Evolutionary conservation across 2,888 invertebrate species (phyloP), one percentile per base, ranked within the genome.

Genomic region (Brassicogethes aeneus): DNA sequence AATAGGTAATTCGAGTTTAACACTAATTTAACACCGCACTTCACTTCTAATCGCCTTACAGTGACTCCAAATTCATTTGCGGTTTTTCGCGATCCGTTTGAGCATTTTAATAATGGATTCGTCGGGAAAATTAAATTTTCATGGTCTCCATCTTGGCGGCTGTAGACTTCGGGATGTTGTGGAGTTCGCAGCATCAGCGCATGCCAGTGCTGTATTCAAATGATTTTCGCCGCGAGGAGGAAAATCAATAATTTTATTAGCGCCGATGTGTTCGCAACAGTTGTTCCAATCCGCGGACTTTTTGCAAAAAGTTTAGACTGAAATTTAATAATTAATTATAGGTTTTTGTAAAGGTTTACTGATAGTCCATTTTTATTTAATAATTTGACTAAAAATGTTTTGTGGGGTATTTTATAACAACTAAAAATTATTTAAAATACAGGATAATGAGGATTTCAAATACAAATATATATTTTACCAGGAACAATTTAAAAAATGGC

Each of bases 121-220:
- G 35, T 44, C 44, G 42, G 47, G 46, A 42, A 53, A 57, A 56
- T 55, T 56, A 56, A 56, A 57, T 46, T 50, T 54, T 56, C 48
- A 52, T 52, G 54, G 52, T 56, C 52, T 58, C 63, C 63, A 63
- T 62, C 62, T 62, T 61, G 62, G 61, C 61, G 63, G 61, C 54
- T 51, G 44, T 48, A 51, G 54, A 57, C 52, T 55, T 56, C 54
- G 54, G 53, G 55, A 55, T 55, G 57, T 55, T 59, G 63, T 59
- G 60, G 59, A 59, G 58, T 56, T 53, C 51, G 48, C 61, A 60
- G 60, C 55, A 51, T 60, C 59, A 5, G 14, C 32, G 32, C 32
- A 32, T 8, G 32, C 32, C 32, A 8, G 32, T 10, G 12, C 3
- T 13, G 32, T 23, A 23, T 23, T 23, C 7, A 13, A 13, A 32